A percentile compares a stretch with the other conserved stretches of the same genome.
Conservation (phyloP, 2,797 vertebrate genomes). For the Pristis pectinata region DNA sequence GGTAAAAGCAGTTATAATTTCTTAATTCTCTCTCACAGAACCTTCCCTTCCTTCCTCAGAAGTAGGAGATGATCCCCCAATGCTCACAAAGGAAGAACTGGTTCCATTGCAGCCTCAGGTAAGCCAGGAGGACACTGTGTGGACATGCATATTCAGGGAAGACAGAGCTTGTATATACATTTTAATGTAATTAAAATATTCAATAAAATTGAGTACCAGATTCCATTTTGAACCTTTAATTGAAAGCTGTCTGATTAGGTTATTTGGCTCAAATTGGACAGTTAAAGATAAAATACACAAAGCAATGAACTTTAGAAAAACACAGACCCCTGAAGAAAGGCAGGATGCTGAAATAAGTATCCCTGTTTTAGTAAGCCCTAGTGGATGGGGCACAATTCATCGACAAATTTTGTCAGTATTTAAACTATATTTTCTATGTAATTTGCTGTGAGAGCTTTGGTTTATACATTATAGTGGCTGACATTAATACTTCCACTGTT, state of each 20-base stretch:
- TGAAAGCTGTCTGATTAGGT: not conserved
- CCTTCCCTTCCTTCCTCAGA: slow-evolving; percentile 71
- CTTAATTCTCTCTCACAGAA: slow-evolving; percentile 53
- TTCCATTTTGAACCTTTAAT: not conserved
- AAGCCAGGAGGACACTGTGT: slow-evolving; percentile 41
- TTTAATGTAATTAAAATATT: not conserved
- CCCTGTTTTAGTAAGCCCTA: not conserved
- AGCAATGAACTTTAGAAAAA: not conserved
- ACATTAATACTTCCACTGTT: not conserved
- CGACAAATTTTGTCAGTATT: too few species aligned
- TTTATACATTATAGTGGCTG: not conserved
- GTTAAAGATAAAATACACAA: not conserved
- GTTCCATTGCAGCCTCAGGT: slow-evolving; percentile 69
- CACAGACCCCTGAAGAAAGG: not conserved
- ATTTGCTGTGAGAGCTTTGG: not conserved
- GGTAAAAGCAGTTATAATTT: slow-evolving; percentile 32
- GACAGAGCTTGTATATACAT: not conserved
- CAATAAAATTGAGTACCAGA: not conserved
- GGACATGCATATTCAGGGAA: too few species aligned
- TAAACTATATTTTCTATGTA: too few species aligned
- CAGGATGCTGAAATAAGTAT: not conserved
- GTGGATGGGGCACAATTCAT: not conserved
- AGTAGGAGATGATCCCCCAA: slow-evolving; percentile 91
- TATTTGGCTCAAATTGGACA: not conserved
- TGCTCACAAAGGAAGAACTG: slow-evolving; percentile 92